Percentiles rank a stretch among this genome's conserved stretches.
Conservation (phyloP, 2,888 invertebrate genomes). For the Achlya flavicornis region DNA sequence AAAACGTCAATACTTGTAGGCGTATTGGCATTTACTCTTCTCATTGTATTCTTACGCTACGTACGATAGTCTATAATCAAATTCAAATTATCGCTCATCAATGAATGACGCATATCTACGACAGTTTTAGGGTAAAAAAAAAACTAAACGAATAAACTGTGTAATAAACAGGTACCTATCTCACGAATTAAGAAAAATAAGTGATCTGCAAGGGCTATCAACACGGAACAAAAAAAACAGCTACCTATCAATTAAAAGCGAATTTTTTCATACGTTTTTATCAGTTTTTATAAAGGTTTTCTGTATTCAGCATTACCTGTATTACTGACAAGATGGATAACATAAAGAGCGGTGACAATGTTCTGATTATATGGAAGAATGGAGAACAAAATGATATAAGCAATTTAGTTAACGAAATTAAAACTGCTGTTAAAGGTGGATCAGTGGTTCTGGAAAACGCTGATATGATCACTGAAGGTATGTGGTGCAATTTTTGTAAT, state of each 20-base stretch:
- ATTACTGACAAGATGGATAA: constrained; percentile 53
- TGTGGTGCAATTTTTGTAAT: constrained; percentile 43
- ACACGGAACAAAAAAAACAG: no score
- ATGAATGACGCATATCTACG: neutral
- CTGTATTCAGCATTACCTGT: no score
- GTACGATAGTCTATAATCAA: neutral
- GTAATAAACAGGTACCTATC: no score
- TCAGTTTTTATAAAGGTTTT: neutral
- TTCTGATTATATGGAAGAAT: constrained; percentile 84
- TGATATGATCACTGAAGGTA: constrained; percentile 84
- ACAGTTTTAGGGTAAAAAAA: neutral
- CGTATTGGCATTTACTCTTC: no score
- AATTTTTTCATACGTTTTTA: neutral
- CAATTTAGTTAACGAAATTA: constrained; percentile 78
- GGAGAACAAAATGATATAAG: constrained; percentile 75
- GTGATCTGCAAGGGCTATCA: neutral
- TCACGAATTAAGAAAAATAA: no score
- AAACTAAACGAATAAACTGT: no score
- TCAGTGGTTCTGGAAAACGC: constrained; percentile 84
- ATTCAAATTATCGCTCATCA: neutral
- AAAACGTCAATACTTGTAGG: neutral
- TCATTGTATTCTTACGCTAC: no score
- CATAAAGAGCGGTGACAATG: constrained; percentile 68
- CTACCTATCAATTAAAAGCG: neutral
- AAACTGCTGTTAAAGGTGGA: constrained; percentile 71